Conservation (phyloP, 2,113 vertebrate species). For the Regulus satrapa region DNA sequence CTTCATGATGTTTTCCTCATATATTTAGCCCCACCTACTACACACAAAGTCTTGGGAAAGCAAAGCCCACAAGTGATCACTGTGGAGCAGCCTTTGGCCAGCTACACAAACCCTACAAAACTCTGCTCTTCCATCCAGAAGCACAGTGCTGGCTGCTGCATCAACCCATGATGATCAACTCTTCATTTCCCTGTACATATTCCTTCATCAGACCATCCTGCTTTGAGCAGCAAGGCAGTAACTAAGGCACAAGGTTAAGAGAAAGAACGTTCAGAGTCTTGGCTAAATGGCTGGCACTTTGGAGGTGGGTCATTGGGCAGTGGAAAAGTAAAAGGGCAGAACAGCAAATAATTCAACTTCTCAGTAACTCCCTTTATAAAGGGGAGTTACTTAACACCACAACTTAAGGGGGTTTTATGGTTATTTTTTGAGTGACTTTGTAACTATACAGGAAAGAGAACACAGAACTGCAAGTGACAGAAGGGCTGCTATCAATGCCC, state of each 20-base stretch:
- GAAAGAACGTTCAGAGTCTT: not conserved
- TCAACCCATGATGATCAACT: not conserved
- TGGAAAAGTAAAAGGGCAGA: not conserved
- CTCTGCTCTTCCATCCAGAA: not conserved
- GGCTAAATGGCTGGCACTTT: not conserved
- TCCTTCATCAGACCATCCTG: not conserved
- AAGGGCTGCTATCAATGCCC: not conserved
- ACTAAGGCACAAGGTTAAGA: not conserved
- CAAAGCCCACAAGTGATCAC: not conserved
- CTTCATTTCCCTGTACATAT: not conserved
- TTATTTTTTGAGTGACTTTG: not conserved
- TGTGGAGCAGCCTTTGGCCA: not conserved
- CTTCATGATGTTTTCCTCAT: not conserved
- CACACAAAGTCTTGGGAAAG: not conserved
- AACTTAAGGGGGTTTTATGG: not conserved
- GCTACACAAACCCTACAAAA: not conserved
- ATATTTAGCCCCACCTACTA: not conserved
- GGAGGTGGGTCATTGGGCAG: not conserved
- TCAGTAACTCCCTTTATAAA: not conserved
- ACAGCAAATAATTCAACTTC: not conserved
- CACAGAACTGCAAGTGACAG: not conserved
- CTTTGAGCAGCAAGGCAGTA: not conserved
- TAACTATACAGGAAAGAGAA: not conserved
- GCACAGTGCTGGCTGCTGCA: not conserved
- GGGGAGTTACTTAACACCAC: too few species aligned